These are phyloP conservation scores for Euphonia xanthogaster DNA, from an alignment of 2,797 vertebrate genomes.

Conservation along the genomic window DNA sequence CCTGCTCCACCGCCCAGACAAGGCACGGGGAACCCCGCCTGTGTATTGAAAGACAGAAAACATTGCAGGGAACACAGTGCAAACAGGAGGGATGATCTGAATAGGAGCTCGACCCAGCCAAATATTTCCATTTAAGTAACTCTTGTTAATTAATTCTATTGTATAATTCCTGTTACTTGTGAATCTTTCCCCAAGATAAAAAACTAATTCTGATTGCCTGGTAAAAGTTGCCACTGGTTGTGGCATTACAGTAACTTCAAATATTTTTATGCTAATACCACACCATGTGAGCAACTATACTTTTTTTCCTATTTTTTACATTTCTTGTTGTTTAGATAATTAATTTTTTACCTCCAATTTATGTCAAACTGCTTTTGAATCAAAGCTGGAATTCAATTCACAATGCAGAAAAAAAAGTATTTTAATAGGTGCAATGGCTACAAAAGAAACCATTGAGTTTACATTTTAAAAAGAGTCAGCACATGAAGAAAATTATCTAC, in stretches of 20 bases:
- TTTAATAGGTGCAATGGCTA: neutral
- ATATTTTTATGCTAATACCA: neutral
- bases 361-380: neutral
- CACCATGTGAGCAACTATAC: neutral
- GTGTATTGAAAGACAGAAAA: neutral
- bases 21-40: fast-evolving
- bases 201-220: neutral
- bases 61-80: neutral
- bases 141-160: neutral
- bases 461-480: neutral
- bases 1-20: neutral
- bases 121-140: neutral
- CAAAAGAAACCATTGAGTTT: neutral
- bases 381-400: neutral
- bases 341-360: neutral
- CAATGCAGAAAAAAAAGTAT: neutral
- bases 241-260: neutral
- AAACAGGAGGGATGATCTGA: neutral
- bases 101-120: neutral
- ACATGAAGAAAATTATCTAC: neutral
- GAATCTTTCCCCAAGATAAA: neutral
- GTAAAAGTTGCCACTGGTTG: neutral
- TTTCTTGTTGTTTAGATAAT: neutral
- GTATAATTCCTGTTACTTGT: neutral
- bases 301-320: neutral